These are phyloP conservation scores for Drosophila carrolli DNA, from an alignment of 1,140 invertebrate species.

Conservation along the genomic window DNA sequence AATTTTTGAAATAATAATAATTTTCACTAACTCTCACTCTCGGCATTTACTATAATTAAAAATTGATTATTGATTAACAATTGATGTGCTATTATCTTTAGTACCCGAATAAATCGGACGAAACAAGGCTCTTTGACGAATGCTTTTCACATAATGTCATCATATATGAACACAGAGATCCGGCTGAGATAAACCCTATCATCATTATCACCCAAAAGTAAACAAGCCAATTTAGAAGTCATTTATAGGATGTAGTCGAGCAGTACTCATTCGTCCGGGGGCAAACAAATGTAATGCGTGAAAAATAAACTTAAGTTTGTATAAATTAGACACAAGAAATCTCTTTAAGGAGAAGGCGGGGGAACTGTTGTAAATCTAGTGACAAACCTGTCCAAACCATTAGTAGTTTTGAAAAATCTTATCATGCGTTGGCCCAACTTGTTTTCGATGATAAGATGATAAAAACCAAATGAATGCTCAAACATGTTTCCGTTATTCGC, in stretches of 20 bases:
- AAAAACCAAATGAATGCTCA: slow-evolving; percentile 11
- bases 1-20: too few species aligned
- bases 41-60: too few species aligned
- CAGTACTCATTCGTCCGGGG: slow-evolving; percentile 4
- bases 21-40: too few species aligned
- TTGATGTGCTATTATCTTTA: too few species aligned
- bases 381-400: slow-evolving; percentile 40
- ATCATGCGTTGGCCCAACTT: slow-evolving; percentile 27
- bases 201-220: slow-evolving; percentile 11
- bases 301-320: slow-evolving; percentile 68
- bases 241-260: slow-evolving; percentile 18
- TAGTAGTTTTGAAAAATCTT: slow-evolving; percentile 30
- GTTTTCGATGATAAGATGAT: slow-evolving; percentile 35
- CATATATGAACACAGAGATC: slow-evolving; percentile 8
- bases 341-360: background rate
- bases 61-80: too few species aligned
- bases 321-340: slow-evolving; percentile 52
- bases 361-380: slow-evolving; percentile 55
- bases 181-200: slow-evolving; percentile 2
- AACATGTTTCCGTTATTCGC: slow-evolving; percentile 24
- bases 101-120: too few species aligned
- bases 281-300: slow-evolving; percentile 66
- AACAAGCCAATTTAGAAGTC: slow-evolving; percentile 11
- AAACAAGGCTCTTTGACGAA: too few species aligned
- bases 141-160: background rate